Evolutionary conservation across 92 coral and sea anemone species (phyloP), one percentile per base, ranked within the genome.

Genomic region (Umimayanthus kanabou): DNA sequence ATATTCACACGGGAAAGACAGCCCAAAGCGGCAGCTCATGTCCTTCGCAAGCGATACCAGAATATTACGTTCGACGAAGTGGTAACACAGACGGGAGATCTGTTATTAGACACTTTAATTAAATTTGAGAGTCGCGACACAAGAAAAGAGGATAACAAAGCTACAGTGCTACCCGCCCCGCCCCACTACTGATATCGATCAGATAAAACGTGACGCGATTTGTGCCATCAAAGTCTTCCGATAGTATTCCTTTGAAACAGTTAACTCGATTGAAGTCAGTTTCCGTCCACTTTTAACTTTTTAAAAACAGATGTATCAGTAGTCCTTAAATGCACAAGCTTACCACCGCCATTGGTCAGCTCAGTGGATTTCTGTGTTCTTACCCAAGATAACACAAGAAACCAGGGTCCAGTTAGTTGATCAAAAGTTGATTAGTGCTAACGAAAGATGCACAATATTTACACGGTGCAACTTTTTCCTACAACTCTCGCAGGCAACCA

Each of bases 11-110:
- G 99, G 42, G 93, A 95, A 89, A 85, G 99, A 71, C 98, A 97
- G 72, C 99, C 99, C n/a, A 97, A 97, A 82, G 96, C 97, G 23
- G 98, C 99, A 16, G 99, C 99, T 22, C 95, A 92, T 76, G 89
- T 94, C 79, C 91, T 97, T 84, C 96, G 99, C 61, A 94, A 87
- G 90, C 96, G 99, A 78, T 97, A 97, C 90, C 91, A 89, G 16
- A 95, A 97, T 84, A 93, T 97, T 45, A 84, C 98, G 9, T 70
- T 91, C 71, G 90, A 85, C 78, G 87, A 91, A 61, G 84, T 81
- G 50, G 79, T 88, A 14, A 80, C 91, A 61, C 82, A 73, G 39
- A 93, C 90, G 42, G 93, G 93, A 65, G 98, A 95, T 80, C 77
- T 73, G 47, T 66, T 92, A 53, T 67, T 92, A 20, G 94, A 92